Conservation (phyloP, 2,113 vertebrate species). For the Vidua macroura region DNA sequence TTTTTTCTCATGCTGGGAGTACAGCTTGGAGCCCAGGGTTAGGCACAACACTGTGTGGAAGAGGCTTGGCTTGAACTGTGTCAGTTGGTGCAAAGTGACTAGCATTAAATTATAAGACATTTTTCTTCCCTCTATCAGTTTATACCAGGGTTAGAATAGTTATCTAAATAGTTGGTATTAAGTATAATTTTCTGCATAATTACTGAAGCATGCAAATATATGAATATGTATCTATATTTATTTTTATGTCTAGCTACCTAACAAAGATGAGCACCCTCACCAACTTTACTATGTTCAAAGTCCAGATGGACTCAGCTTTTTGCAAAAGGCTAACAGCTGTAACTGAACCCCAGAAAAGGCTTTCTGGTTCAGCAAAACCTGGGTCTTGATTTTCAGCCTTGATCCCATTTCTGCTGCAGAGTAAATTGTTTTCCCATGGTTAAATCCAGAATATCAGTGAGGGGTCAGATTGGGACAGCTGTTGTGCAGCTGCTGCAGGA, state of each 20-base stretch:
- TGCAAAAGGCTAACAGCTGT: not conserved
- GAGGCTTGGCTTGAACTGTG: not conserved
- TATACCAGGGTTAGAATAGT: not conserved
- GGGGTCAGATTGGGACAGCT: slow-evolving; percentile 2
- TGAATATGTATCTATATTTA: not conserved
- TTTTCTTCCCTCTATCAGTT: not conserved
- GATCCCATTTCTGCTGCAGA: not conserved
- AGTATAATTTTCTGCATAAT: not conserved
- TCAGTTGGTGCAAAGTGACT: not conserved
- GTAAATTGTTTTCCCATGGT: not conserved
- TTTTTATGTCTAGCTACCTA: not conserved
- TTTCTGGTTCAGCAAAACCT: not conserved
- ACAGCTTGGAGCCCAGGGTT: slow-evolving; percentile 69
- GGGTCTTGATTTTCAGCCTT: not conserved
- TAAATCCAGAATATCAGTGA: not conserved
- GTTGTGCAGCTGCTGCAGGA: not conserved
- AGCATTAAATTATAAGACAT: not conserved
- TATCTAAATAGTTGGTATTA: not conserved
- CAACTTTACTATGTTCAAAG: not conserved
- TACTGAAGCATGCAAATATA: not conserved
- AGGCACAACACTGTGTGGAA: slow-evolving; percentile 80
- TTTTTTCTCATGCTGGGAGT: slow-evolving; percentile 50
- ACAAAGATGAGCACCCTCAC: not conserved
- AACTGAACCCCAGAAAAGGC: not conserved
- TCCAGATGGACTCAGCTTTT: not conserved